Base-by-base conservation (phyloP, 2,888 invertebrate species). In the Leptogaster cylindrica region DNA sequence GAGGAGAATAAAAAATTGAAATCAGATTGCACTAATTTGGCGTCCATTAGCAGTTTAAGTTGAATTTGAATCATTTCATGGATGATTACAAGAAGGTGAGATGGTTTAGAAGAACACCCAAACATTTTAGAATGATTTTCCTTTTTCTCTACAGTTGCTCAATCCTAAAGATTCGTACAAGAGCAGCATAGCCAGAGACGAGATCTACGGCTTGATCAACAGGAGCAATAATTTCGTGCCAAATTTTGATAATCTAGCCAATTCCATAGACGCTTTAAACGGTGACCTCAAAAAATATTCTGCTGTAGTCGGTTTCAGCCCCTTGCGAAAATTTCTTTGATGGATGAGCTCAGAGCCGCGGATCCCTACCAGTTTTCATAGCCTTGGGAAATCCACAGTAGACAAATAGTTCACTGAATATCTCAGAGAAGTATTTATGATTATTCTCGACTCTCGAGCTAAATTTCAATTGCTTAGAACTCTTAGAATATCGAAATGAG, bases 71-170 rank as follows among this genome's bases (percentile, higher is more conserved):
- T 46, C 79, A 79, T 72, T 72, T 80, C 8, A 78, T 80, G 69
- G 80, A 80, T 72, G 79, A 80, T 71, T 79, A 80, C 66, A 80
- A 80, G 72, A 78, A 78, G 73, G 79, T 78, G 14, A 61, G 68
- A n/a, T n/a, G n/a, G n/a, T n/a, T n/a, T n/a, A n/a, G n/a, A n/a
- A n/a, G n/a, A n/a, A n/a, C 63, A 61, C 27, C 1, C 6, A 25
- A 28, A 1, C n/a, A n/a, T 23, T n/a, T 44, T 14, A 44, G 5
- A 28, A 14, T 2, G 5, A 46, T 20, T n/a, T 46, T 33, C 0
- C 16, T 18, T 52, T 8, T n/a, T n/a, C n/a, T 10, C 20, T 31
- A n/a, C 52, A 52, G 52, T 12, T 52, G 18, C 28, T 28, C 10
- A 52, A 18, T 18, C 52, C 52, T 28, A 16, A 33, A 33, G 52